These are phyloP conservation scores for Trachelus iudaicus DNA, from an alignment of 2,888 invertebrate species.

Conservation along the genomic window DNA sequence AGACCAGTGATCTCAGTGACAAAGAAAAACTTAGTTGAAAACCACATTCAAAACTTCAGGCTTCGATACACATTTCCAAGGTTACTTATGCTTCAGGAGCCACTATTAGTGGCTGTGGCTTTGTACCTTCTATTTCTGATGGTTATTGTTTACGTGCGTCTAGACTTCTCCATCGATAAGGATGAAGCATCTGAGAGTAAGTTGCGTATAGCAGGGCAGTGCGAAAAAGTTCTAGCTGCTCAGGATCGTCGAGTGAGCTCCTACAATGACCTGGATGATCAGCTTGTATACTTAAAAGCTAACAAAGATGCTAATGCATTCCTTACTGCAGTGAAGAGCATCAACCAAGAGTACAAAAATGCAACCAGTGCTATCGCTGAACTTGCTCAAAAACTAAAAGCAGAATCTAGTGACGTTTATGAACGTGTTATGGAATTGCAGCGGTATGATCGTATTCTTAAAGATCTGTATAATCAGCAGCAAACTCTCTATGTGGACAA, in stretches of 20 bases:
- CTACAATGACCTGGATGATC: slow-evolving; percentile 73
- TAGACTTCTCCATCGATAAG: slow-evolving; percentile 94
- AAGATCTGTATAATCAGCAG: slow-evolving; percentile 65
- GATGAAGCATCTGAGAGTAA: slow-evolving; percentile 70
- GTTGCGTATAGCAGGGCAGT: slow-evolving; percentile 64
- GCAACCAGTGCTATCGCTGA: slow-evolving; percentile 69
- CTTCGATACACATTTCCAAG: slow-evolving; percentile 89
- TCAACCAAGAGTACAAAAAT: slow-evolving; percentile 71
- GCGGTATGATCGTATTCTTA: slow-evolving; percentile 68
- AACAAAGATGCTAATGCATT: slow-evolving; percentile 70
- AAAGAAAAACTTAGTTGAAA: slow-evolving; percentile 90
- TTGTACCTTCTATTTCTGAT: slow-evolving; percentile 89
- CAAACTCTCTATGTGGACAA: slow-evolving; percentile 72
- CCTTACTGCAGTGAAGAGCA: slow-evolving; percentile 68
- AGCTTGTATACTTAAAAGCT: slow-evolving; percentile 71
- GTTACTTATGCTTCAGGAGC: slow-evolving; percentile 90
- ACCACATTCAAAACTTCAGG: slow-evolving; percentile 95
- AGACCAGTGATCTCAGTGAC: slow-evolving; percentile 87
- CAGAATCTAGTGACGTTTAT: slow-evolving; percentile 71
- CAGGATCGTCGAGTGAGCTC: slow-evolving; percentile 72
- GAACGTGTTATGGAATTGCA: slow-evolving; percentile 74
- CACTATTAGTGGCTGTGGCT: slow-evolving; percentile 87
- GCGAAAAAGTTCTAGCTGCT: slow-evolving; percentile 70
- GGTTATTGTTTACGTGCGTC: slow-evolving; percentile 92
- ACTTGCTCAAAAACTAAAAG: slow-evolving; percentile 68